Evolutionary conservation across 2,113 vertebrate species (phyloP).

Genomic region (Regulus satrapa): DNA sequence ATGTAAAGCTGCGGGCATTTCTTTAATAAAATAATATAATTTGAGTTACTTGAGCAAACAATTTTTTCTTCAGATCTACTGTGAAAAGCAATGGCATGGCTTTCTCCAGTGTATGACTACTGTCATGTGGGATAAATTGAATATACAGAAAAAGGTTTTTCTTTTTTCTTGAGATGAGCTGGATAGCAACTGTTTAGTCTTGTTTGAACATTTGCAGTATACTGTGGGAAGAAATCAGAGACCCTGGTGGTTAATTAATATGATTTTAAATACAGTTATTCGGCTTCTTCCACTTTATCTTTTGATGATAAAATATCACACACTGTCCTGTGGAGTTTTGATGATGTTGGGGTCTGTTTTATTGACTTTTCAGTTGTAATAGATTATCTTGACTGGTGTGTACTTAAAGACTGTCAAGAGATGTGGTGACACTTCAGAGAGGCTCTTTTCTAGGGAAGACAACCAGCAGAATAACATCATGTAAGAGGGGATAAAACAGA

Average conservation of each 20-base stretch:
- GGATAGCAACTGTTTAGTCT: too few relatives aligned
- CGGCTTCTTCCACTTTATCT: neutral
- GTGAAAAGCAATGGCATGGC: neutral
- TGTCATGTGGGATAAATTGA: neutral
- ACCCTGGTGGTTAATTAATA: neutral
- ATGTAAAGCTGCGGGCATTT: accelerated
- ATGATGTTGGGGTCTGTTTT: neutral
- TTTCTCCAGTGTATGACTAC: neutral
- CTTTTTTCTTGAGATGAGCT: neutral
- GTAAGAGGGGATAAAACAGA: neutral
- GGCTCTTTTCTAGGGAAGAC: neutral
- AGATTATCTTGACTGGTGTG: neutral
- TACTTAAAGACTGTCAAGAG: neutral
- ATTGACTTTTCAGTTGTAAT: neutral
- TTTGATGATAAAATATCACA: neutral
- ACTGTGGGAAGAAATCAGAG: neutral
- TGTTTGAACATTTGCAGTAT: neutral
- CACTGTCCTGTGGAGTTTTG: neutral
- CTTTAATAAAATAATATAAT: neutral
- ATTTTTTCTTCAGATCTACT: neutral
- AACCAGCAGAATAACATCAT: neutral
- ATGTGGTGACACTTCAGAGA: neutral
- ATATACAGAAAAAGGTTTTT: neutral
- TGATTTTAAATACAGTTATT: neutral
- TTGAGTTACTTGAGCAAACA: neutral